phyloP scores from a whole-genome alignment of 2,888 invertebrate genomes.

The Acronicta psi region DNA sequence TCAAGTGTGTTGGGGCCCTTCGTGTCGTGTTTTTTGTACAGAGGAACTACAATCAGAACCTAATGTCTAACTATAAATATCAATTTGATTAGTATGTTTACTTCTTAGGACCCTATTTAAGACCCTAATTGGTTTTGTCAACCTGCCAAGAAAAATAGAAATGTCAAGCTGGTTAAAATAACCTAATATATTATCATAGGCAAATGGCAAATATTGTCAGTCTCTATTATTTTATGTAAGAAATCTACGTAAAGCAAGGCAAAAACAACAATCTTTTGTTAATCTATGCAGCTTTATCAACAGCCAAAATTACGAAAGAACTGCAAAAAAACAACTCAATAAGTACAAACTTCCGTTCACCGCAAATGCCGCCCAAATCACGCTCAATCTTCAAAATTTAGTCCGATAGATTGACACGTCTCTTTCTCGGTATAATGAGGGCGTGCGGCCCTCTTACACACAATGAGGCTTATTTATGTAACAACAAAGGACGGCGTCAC shows the following conservation, averaged over 20 bases:
- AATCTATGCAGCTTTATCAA: background rate
- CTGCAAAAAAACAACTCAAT: constrained; percentile 12
- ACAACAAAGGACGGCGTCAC: constrained; percentile 70
- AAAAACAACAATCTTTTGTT: background rate
- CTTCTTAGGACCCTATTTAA: too few relatives aligned
- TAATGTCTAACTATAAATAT: too few relatives aligned
- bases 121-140: too few relatives aligned
- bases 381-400: constrained; percentile 51
- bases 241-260: background rate
- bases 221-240: too few relatives aligned
- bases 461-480: constrained; percentile 76
- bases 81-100: too few relatives aligned
- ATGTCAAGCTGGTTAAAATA: too few relatives aligned
- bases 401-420: constrained; percentile 71
- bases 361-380: constrained; percentile 44
- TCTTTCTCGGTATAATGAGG: constrained; percentile 71
- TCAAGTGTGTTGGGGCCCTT: too few relatives aligned
- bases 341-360: constrained; percentile 41
- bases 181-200: too few relatives aligned
- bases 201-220: too few relatives aligned
- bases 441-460: constrained; percentile 62
- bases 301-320: constrained; percentile 13
- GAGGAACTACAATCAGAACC: too few relatives aligned
- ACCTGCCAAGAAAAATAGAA: too few relatives aligned
- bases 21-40: too few relatives aligned